Base-by-base conservation (phyloP, 2,888 invertebrate species). In the Dryocosmus kuriphilus region DNA sequence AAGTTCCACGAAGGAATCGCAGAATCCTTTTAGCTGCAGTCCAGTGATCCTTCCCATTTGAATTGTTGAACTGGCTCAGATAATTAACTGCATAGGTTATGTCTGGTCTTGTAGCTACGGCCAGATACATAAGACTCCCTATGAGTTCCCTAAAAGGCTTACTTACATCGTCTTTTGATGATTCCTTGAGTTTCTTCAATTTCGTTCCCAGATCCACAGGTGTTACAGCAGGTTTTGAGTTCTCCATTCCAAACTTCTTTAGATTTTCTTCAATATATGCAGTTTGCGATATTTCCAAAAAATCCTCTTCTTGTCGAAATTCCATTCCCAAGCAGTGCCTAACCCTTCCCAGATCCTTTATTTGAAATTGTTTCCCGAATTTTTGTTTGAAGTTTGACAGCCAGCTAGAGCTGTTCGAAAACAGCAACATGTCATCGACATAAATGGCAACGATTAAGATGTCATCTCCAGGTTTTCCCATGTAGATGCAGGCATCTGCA, bases 81-180 rank as follows among this genome's bases (percentile, higher is more conserved):
- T 55, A n/a, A 22, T 55, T 55, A 4, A 55, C 55, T 1, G 55
- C n/a, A 5, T 55, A 79, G 57, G 75, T 71, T 60, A 81, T 77
- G 62, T 79, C 81, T 1, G 77, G 79, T 38, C 80, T 57, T 5
- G 71, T 78, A 16, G 63, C 61, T 6, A 75, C n/a, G 4, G 78
- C 77, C 16, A 80, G 71, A 65, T 79, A 81, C 22, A 55, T 55
- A n/a, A n/a, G 22, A 22, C 55, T 55, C n/a, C 22, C 55, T n/a
- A n/a, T 55, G 22, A 55, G 55, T 4, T 55, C 55, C n/a, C n/a
- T 55, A 8, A 55, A 16, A 55, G 55, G 55, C 19, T 22, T n/a
- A n/a, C 55, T 55, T n/a, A n/a, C n/a, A 5, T 8, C 4, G 19
- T n/a, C 55, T 8, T 55, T 27, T 0, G 24, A 14, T 30, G 30